Base-by-base conservation (phyloP, 2,113 vertebrate genomes). In the Leptocoma aspasia region DNA sequence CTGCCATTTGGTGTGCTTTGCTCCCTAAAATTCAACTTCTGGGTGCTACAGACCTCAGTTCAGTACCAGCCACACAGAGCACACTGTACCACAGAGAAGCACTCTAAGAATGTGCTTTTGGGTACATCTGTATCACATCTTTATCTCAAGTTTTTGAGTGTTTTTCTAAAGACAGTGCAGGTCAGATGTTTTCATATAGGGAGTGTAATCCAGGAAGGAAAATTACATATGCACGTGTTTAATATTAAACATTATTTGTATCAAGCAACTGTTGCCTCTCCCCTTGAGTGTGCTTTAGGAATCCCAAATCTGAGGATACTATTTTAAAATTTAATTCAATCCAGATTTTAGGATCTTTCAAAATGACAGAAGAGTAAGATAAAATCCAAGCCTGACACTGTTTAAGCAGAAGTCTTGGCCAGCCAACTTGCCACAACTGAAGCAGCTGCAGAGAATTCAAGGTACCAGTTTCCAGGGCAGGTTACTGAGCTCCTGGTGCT, bases 11-110 rank as follows among this genome's bases (percentile, higher is more conserved):
- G 16, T 13, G 30, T 81, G 35, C 33, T 57, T 27, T 65, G 52
- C 49, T 70, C 18, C 23, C 53, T 30, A 26, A 13, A 66, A 79
- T 39, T 12, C 47, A 57, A 28, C 1, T 20, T 15, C 33, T 20
- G 23, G 15, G 20, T 8, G 44, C 28, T 30, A 17, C 2, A 93
- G 60, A 65, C 26, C 41, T 56, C 41, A 63, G 6, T 8, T 79
- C 42, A 42, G 39, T 7, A 33, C 9, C 57, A 45, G 49, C 10
- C 71, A 26, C 6, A 6, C 8, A 31, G 8, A 49, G 56, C 52
- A 84, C 50, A 47, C 0, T 0, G 53, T 15, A 13, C 23, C 50
- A 30, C 33, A 52, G 13, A 54, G 52, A 30, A n/a, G 11, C 0
- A 8, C 64, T 23, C 41, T 6, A 12, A 27, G 30, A 60, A 65